Evolutionary conservation across 1,140 invertebrate genomes (phyloP).

Genomic region (Luehdorfia chinensis): DNA sequence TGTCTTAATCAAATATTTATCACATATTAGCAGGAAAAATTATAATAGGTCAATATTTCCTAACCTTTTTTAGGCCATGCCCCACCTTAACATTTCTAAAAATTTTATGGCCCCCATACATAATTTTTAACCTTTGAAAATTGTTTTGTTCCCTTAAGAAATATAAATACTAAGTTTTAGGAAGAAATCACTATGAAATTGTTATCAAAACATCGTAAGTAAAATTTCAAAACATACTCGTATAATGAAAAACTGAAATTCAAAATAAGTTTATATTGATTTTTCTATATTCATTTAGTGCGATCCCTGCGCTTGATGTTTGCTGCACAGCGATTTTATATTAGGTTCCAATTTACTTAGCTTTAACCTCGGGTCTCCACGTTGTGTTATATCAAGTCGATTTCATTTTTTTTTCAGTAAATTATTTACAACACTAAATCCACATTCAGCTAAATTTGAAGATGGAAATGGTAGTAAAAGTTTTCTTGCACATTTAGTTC

Average conservation of each 20-base stretch:
- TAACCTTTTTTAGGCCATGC: no score
- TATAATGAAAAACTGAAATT: constrained; percentile 35
- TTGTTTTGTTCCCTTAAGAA: constrained; percentile 33
- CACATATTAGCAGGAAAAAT: no score
- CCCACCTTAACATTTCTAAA: constrained; percentile 13
- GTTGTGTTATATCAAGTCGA: constrained; percentile 26
- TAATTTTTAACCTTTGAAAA: constrained; percentile 21
- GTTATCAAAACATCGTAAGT: constrained; percentile 32
- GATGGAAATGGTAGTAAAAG: constrained; percentile 27
- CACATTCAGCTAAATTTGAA: constrained; percentile 31
- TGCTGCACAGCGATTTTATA: constrained; percentile 32
- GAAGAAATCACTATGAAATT: constrained; percentile 38
- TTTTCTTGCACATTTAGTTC: constrained; percentile 27
- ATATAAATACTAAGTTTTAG: constrained; percentile 31
- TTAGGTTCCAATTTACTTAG: constrained; percentile 34
- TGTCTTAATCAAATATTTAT: no score
- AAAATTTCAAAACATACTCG: no score
- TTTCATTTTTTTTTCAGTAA: constrained; percentile 22
- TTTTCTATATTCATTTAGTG: constrained; percentile 29
- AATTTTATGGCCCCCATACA: constrained; percentile 17
- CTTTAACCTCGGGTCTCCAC: constrained; percentile 34
- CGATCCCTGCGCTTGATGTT: constrained; percentile 28
- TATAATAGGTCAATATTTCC: no score
- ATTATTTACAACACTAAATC: constrained; percentile 34
- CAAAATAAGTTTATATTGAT: constrained; percentile 27